Evolutionary conservation across 1,140 invertebrate species (phyloP).

Genomic region (Phymorhynchus buccinoides): DNA sequence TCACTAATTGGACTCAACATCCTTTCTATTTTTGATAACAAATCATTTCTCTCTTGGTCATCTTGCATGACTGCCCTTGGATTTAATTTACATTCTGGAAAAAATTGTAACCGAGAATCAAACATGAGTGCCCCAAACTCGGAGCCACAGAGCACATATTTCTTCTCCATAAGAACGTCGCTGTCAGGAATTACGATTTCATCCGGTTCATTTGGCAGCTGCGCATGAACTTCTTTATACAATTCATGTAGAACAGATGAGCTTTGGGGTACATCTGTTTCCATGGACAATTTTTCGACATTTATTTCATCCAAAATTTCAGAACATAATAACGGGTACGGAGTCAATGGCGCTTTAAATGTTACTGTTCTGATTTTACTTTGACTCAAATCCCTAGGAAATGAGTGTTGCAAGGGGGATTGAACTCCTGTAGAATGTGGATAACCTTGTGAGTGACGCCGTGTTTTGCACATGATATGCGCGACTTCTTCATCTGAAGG

Average conservation of each 20-base stretch:
- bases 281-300: too few relatives aligned
- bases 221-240: too few relatives aligned
- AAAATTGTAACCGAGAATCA: too few relatives aligned
- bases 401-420: background rate
- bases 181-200: too few relatives aligned
- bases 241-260: too few relatives aligned
- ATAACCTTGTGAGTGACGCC: background rate
- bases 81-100: background rate
- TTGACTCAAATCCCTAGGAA: background rate
- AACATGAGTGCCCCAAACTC: too few relatives aligned
- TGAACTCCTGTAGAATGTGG: background rate
- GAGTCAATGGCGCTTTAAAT: background rate
- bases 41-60: background rate
- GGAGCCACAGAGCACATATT: too few relatives aligned
- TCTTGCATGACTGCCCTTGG: background rate
- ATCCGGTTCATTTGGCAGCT: too few relatives aligned
- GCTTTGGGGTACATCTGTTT: too few relatives aligned
- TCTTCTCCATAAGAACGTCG: too few relatives aligned
- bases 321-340: background rate
- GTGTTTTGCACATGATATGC: background rate
- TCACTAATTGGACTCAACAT: background rate
- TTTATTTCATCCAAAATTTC: too few relatives aligned
- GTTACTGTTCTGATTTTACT: background rate
- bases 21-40: background rate
- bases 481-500: constrained; percentile 8